Evolutionary conservation across 2,888 invertebrate genomes (phyloP), one percentile per base, ranked within the genome.

Genomic region (Steinernema carpocapsae): DNA sequence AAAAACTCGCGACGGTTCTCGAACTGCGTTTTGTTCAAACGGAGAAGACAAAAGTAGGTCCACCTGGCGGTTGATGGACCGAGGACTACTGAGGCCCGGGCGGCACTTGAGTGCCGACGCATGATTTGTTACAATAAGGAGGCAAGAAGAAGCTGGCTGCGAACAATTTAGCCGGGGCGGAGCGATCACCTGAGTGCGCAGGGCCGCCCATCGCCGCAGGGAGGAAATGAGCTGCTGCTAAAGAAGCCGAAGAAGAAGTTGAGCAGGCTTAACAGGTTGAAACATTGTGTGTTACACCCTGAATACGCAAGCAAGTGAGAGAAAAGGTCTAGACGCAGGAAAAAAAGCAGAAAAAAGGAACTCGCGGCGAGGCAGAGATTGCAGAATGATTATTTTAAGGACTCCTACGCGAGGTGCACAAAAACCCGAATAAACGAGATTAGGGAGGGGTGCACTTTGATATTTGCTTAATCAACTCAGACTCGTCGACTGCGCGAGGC

Each of bases 351-450:
- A 32, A 64, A 64, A 37, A 64, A 64, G 64, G 37, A 14, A 32
- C 37, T 64, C 32, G 64, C 17, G 64, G 32, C 32, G 48, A 48
- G 48, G 19, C 48, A 17, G 48, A 48, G 48, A 48, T 48, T 48
- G 48, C 48, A 48, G 19, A 48, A 48, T 37, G 37, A 48, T 19
- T 48, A 48, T 48, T 48, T 48, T 14, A 14, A 48, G 48, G 17
- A 12, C 32, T 29, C 64, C 64, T 52, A 37, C 64, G 64, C 64
- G 64, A 32, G 37, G 37, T 37, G 37, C 29, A 32, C 64, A 64
- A 64, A 64, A 64, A 64, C 10, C 32, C 32, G 19, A 64, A 64
- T 52, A 52, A 52, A 52, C 52, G 52, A 10, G 52, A 52, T 22
- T 52, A 52, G 52, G 12, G 10, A 10, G 10, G 37, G 32, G 37